Percentiles rank a stretch among this genome's conserved stretches.
phyloP scores from a whole-genome alignment of 2,888 invertebrate genomes.

The Polia nebulosa region DNA sequence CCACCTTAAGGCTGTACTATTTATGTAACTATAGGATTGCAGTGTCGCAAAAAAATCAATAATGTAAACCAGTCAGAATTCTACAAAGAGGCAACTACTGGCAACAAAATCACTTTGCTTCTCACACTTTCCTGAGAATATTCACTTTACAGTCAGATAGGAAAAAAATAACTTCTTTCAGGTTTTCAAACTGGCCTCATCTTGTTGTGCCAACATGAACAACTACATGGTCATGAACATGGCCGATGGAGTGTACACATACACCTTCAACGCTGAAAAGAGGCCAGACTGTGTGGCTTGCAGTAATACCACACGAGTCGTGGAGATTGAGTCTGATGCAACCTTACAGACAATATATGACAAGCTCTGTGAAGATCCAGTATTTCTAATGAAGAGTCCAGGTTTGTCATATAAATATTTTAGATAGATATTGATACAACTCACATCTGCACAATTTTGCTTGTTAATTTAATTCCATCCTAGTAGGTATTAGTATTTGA shows the following conservation, averaged over 20 bases:
- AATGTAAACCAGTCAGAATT: neutral
- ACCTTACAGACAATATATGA: conserved; percentile 96
- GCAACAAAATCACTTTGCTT: neutral
- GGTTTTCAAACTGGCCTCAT: conserved; percentile 99
- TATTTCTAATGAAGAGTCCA: conserved; percentile 98
- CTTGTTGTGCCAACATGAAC: conserved; percentile 96
- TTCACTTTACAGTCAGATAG: neutral
- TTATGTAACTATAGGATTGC: too few species aligned
- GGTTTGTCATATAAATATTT: conserved; percentile 76
- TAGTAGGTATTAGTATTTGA: too few species aligned
- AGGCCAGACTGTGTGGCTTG: conserved; percentile 97
- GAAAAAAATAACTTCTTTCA: conserved; percentile 64
- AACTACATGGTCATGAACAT: conserved; percentile 99
- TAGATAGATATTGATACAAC: too few species aligned
- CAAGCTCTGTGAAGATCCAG: conserved; percentile 93
- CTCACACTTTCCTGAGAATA: neutral
- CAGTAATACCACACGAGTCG: conserved; percentile 93
- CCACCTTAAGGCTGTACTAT: too few species aligned
- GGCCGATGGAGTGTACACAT: conserved; percentile 98
- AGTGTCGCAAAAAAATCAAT: too few species aligned
- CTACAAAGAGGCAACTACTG: neutral
- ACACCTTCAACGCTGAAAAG: conserved; percentile 98
- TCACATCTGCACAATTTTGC: too few species aligned
- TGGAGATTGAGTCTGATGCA: conserved; percentile 91
- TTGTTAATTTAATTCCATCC: too few species aligned